Base-by-base conservation (phyloP, 2,888 invertebrate genomes). In the Bellardia bayeri region DNA sequence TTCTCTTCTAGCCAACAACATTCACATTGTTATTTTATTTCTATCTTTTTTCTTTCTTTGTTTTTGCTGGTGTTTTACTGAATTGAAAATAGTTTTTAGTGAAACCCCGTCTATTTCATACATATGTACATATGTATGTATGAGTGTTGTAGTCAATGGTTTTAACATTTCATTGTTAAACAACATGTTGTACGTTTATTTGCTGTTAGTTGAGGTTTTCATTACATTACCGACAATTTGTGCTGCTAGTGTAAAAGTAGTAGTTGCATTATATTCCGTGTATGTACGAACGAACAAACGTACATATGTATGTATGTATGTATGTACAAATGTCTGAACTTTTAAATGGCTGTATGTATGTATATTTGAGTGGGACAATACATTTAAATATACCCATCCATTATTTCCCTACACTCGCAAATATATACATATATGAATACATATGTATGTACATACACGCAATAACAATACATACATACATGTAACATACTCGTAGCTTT, bases 201-300 rank as follows among this genome's bases (percentile, higher is more conserved):
- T 74, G 84, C 79, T 79, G 84, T 85, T 80, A 68, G 72, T 80
- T 85, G 84, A 85, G 84, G 84, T 85, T 85, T 85, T 80, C 84
- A 85, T 85, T 85, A 74, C 84, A 85, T 79, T 45, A 80, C 74
- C 79, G 79, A 79, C 72, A 74, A 79, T 74, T 85, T 85, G 84
- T 74, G 72, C 63, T 71, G 42, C 79, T 66, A 72, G 64, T 79
- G 40, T 56, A 51, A 45, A 45, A 9, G 75, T 30, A 58, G 58
- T 42, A 11, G 45, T 11, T 45, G 56, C 56, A 69, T 37, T 51
- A 8, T 37, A 69, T 45, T 11, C 51, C 23, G 23, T 64, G 40
- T 23, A 71, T 16, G 11, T 58, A 49, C 61, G 11, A 23, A 23
- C 23, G 23, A 23, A 23, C 23, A 23, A 23, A 23, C 23, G 23